Percentiles rank a stretch among this genome's conserved stretches.
Conservation (phyloP, 2,797 vertebrate genomes). For the Avahi laniger region DNA sequence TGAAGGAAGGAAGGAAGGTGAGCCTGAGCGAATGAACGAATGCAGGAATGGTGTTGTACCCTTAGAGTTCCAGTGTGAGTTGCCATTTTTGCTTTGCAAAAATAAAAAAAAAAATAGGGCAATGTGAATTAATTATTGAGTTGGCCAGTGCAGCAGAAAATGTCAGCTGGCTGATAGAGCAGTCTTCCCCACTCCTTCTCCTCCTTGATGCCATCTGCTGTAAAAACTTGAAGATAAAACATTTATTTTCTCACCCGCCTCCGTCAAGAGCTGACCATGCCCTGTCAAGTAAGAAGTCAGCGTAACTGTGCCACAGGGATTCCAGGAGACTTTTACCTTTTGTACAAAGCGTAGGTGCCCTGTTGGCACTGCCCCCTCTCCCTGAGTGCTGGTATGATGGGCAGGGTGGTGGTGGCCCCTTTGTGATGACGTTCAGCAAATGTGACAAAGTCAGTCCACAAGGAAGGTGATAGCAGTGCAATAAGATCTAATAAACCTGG, state of each 20-base stretch:
- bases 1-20: fast-evolving
- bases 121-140: too few relatives aligned
- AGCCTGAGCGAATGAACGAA: fast-evolving
- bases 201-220: too few relatives aligned
- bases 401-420: neutral
- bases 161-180: too few relatives aligned
- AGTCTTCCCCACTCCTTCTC: too few relatives aligned
- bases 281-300: neutral
- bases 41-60: fast-evolving
- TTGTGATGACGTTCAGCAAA: neutral
- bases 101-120: too few relatives aligned
- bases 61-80: too few relatives aligned
- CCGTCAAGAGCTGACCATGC: fast-evolving
- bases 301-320: neutral
- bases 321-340: neutral
- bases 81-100: neutral
- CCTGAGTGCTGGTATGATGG: fast-evolving
- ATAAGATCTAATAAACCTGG: fast-evolving
- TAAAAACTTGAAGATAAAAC: neutral
- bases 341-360: neutral
- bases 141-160: fast-evolving
- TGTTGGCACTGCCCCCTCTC: neutral
- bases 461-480: too few relatives aligned
- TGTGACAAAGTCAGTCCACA: fast-evolving
- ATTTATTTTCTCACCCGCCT: neutral